Percentiles rank a stretch among this genome's conserved stretches.
Conservation (phyloP, 2,797 vertebrate genomes). For the Nothura maculosa region DNA sequence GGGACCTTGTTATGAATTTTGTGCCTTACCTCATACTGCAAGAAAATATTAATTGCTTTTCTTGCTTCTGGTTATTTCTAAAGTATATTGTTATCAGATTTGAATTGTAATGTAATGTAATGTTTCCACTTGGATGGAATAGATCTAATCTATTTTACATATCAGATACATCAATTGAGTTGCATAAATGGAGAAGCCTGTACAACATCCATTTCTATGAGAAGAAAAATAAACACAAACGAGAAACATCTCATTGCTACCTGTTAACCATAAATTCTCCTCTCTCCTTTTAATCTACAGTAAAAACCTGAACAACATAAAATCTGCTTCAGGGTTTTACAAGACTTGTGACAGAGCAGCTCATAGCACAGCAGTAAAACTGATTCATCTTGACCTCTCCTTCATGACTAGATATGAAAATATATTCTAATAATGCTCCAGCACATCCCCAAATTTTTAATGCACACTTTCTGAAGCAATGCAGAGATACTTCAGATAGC, state of each 20-base stretch:
- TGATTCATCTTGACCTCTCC: background rate
- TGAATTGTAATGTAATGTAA: background rate
- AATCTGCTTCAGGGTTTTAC: background rate
- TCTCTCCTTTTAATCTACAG: background rate
- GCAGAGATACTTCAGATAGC: background rate
- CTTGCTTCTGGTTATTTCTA: background rate
- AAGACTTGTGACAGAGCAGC: background rate
- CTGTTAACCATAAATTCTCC: background rate
- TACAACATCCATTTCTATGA: background rate
- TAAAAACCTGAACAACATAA: slow-evolving; percentile 2
- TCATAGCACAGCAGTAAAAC: background rate
- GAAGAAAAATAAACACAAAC: background rate
- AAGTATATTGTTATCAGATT: background rate
- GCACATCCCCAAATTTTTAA: background rate
- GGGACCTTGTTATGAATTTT: background rate
- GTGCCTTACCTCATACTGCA: background rate
- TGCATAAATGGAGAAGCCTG: background rate
- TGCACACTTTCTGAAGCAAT: background rate
- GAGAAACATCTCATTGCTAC: background rate
- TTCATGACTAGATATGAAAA: background rate
- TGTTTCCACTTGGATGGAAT: background rate
- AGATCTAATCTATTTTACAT: background rate
- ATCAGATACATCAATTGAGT: background rate
- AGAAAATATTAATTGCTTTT: background rate
- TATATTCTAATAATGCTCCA: background rate